Evolutionary conservation across 2,113 vertebrate genomes (phyloP), one percentile per base, ranked within the genome.

Genomic region (Chitala chitala): DNA sequence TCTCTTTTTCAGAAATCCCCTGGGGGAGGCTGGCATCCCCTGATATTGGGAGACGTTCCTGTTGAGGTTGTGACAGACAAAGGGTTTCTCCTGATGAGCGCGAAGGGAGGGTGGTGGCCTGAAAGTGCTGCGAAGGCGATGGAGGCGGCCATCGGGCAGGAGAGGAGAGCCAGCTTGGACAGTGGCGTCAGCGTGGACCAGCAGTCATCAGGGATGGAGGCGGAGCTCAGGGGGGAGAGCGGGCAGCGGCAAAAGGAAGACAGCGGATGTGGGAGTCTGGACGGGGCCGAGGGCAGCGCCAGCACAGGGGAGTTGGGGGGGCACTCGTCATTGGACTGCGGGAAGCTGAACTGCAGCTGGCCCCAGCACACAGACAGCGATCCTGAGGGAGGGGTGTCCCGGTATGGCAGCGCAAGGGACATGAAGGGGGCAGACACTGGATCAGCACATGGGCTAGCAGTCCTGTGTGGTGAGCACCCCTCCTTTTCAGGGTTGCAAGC

Each of bases 181-280:
- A 92, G 90, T 0, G 87, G 89, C 0, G 74, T 90, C 8, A 79
- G 79, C 76, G 69, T 87, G 46, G 82, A 75, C 46, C 61, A 81
- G 10, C 78, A 72, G 48, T 71, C 78, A 31, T 42, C 29, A 0
- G 65, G 44, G 33, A 75, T 9, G 33, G 22, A 73, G 24, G 31
- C 69, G 15, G 7, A 59, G 12, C 26, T 13, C 4, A 6, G 2
- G 71, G 42, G 5, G 44, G 10, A 10, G 71, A 13, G 8, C 51
- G 20, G 71, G 76, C 22, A 33, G 44, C 22, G 1, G 66, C 85
- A 81, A 51, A 68, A 68, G 48, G 88, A 88, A 3, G 90, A 92
- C 79, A 92, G 90, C 3, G 90, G 88, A 24, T 90, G 80, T 64
- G 88, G 80, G 33, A 90, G 89, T 75, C 72, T 89, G 33, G 85